Base-by-base conservation (phyloP, 2,113 vertebrate genomes). In the Cryptomyrus ogoouensis region DNA sequence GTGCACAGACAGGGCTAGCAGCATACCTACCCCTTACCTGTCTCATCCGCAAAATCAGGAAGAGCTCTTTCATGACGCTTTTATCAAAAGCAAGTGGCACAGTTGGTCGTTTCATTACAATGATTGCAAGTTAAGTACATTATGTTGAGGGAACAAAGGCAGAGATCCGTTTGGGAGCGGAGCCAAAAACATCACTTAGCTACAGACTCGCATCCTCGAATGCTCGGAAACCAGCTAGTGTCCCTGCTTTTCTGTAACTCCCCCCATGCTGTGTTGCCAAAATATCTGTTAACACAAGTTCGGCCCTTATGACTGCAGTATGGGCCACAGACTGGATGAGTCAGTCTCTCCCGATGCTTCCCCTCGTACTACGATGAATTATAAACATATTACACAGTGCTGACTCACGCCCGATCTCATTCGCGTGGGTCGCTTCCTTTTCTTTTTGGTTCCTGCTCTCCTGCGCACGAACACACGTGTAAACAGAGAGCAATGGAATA, bases 401-500 rank as follows among this genome's bases (percentile, higher is more conserved):
- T 47, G 88, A 70, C 42, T 74, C 58, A 44, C 7, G 21, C 50
- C 31, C 3, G 8, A 19, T 89, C 49, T 83, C 27, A 24, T 56
- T 80, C 39, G 13, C 42, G 83, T 44, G 39, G 39, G 83, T 17
- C 44, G 21, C 49, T 87, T 89, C 46, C 35, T 42, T 35, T 87
- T 24, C 8, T 56, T 35, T 27, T 39, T 88, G 7, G 74, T 17
- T 77, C 27, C 87, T 47, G 88, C 70, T 39, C 74, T 17, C 31
- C 74, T 80, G 74, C 17, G 74, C 21, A 17, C 80, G 7, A 39
- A 89, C 50, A 83, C 77, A 19, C 46, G 42, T 84, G 58, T 49
- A 84, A 84, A 90, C 88, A 70, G 19, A 70, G 24, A 94, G 19
- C 66, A 12, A 94, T 94, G 0, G 93, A 95, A 94, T 95, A 94